phyloP scores from a whole-genome alignment of 2,888 invertebrate genomes.

The Epistrophella euchroma region DNA sequence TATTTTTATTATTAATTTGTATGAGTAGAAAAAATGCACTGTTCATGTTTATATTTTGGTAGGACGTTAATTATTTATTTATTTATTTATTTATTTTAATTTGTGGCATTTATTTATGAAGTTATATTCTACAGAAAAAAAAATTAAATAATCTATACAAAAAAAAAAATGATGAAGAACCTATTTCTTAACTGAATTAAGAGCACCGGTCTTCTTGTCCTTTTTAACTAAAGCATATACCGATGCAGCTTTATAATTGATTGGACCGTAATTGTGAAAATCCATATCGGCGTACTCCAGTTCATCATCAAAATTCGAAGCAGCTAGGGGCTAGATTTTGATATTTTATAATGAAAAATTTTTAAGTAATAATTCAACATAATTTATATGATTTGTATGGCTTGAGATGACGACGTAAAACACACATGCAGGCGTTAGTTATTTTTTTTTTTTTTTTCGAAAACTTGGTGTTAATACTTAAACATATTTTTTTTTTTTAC shows the following conservation, averaged over 20 bases:
- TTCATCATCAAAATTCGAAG: conserved; percentile 87
- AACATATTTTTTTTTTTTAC: no score
- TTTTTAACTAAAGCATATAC: conserved; percentile 91
- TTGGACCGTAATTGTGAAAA: conserved; percentile 94
- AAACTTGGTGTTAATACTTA: not conserved
- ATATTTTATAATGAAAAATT: not conserved
- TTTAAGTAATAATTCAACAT: not conserved
- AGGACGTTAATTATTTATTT: conserved; percentile 38
- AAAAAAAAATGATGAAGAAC: conserved; percentile 23
- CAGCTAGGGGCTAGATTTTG: conserved; percentile 89
- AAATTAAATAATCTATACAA: conserved; percentile 4
- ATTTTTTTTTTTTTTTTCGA: not conserved
- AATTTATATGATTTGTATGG: not conserved
- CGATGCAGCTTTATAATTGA: conserved; percentile 95
- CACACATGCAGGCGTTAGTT: conserved; percentile 20
- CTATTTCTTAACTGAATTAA: conserved; percentile 79
- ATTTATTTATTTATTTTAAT: conserved; percentile 23
- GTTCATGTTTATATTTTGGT: conserved; percentile 37
- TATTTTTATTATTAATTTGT: conserved; percentile 40
- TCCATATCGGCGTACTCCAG: conserved; percentile 96
- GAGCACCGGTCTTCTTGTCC: conserved; percentile 82
- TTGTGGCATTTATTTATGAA: conserved; percentile 27
- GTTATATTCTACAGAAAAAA: not conserved
- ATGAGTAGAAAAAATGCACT: conserved; percentile 52
- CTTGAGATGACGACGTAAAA: not conserved